Evolutionary conservation across 2,113 vertebrate species (phyloP).

Genomic region (Larimichthys crocea): DNA sequence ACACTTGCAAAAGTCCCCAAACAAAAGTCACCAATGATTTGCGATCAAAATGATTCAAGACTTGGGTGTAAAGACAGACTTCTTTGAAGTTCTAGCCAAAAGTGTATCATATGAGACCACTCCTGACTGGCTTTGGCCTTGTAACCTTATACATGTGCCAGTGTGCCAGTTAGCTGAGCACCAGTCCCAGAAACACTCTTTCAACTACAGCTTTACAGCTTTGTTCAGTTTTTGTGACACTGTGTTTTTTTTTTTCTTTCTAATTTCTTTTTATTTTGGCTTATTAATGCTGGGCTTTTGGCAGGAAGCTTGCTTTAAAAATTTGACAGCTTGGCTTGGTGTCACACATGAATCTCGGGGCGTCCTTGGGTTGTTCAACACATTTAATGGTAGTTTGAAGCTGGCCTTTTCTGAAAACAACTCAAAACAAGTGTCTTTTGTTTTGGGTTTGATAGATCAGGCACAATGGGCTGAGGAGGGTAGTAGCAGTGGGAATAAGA

Average conservation of each 20-base stretch:
- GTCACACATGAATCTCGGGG: slow-evolving; percentile 48
- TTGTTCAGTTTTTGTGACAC: slow-evolving; percentile 35
- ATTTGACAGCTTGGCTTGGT: slow-evolving; percentile 53
- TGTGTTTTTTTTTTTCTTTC: not conserved
- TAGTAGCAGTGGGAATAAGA: slow-evolving; percentile 63
- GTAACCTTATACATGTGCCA: slow-evolving; percentile 59
- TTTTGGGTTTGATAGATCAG: slow-evolving; percentile 75
- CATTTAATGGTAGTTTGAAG: slow-evolving; percentile 74
- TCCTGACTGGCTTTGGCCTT: slow-evolving; percentile 55
- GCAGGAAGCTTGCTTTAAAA: slow-evolving; percentile 19
- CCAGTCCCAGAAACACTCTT: slow-evolving; percentile 17
- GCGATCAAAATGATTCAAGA: slow-evolving; percentile 45
- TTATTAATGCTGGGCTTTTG: slow-evolving; percentile 32
- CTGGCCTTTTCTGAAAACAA: slow-evolving; percentile 75
- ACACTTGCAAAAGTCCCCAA: slow-evolving; percentile 22
- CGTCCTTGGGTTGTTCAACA: slow-evolving; percentile 36
- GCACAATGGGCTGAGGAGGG: slow-evolving; percentile 68
- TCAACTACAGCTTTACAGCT: slow-evolving; percentile 33
- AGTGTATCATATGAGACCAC: slow-evolving; percentile 56
- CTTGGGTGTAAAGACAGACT: slow-evolving; percentile 53
- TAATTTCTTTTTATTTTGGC: slow-evolving; percentile 24
- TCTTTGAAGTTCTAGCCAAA: slow-evolving; percentile 63
- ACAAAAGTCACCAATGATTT: slow-evolving; percentile 48
- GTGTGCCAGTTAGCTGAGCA: slow-evolving; percentile 54
- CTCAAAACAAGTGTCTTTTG: slow-evolving; percentile 78